Conservation (phyloP, 2,888 invertebrate genomes). For the Synanthedon myopaeformis region DNA sequence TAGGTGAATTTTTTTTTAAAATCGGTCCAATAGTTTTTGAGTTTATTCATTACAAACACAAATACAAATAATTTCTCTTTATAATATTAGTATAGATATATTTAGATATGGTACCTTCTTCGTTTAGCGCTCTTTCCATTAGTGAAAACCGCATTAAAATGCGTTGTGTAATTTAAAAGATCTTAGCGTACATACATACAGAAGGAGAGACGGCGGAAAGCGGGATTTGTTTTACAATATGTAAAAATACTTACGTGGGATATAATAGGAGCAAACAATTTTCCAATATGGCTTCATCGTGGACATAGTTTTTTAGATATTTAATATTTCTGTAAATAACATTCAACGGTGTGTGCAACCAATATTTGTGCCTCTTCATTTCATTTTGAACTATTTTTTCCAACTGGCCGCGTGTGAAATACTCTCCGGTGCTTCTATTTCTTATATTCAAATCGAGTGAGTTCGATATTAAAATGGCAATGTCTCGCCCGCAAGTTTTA, state of each 20-base stretch:
- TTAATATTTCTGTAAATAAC: conserved; percentile 71
- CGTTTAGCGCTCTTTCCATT: too few species aligned
- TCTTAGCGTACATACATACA: too few species aligned
- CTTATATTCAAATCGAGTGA: conserved; percentile 19
- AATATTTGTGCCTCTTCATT: conserved; percentile 73
- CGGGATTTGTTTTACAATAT: background rate
- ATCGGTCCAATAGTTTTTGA: too few species aligned
- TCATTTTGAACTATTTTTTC: conserved; percentile 16
- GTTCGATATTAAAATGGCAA: conserved; percentile 37
- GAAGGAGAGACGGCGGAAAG: too few species aligned
- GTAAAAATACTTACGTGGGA: conserved; percentile 68
- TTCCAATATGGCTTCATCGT: conserved; percentile 62
- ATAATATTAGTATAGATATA: too few species aligned
- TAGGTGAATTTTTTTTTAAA: too few species aligned
- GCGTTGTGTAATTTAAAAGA: too few species aligned
- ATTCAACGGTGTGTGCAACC: conserved; percentile 71
- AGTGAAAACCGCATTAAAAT: too few species aligned
- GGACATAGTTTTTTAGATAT: conserved; percentile 66
- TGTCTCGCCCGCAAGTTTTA: conserved; percentile 52
- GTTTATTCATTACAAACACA: too few species aligned
- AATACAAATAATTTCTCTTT: too few species aligned
- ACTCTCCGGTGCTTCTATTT: conserved; percentile 1
- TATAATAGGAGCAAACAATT: conserved; percentile 77
- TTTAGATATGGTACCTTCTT: too few species aligned
- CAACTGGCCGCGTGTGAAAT: conserved; percentile 1